Percentiles rank a stretch among this genome's conserved stretches.
Conservation (phyloP, 2,113 vertebrate species). For the Rana temporaria region DNA sequence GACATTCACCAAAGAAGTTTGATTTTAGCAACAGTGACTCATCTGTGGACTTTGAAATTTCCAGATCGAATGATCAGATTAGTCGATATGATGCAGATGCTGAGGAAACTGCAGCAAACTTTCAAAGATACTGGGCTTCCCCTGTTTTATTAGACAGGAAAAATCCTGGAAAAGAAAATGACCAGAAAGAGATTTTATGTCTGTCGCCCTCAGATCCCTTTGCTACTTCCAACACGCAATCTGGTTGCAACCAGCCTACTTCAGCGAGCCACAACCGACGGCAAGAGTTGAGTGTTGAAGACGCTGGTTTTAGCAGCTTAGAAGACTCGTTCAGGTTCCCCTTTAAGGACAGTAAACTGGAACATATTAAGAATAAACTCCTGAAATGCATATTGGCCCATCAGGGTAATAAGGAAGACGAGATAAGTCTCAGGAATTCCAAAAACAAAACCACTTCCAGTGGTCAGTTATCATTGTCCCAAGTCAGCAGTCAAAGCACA, state of each 20-base stretch:
- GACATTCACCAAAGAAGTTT: rapidly evolving
- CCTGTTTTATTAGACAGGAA: neutral
- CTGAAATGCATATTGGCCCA: conserved; percentile 58
- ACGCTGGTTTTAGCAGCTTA: conserved; percentile 24
- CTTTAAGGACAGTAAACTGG: conserved; percentile 37
- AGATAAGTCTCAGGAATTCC: conserved; percentile 11
- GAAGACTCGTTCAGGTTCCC: conserved; percentile 57
- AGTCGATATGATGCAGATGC: conserved; percentile 27
- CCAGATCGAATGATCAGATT: rapidly evolving
- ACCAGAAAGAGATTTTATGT: neutral
- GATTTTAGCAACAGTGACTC: neutral
- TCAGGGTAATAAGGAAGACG: conserved; percentile 41
- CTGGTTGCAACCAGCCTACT: neutral
- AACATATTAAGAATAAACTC: conserved; percentile 48
- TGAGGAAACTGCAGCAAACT: conserved; percentile 18
- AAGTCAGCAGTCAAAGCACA: conserved; percentile 25
- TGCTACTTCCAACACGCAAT: neutral
- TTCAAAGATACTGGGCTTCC: neutral
- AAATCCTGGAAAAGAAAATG: neutral
- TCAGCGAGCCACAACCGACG: conserved; percentile 46
- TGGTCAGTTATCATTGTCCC: neutral
- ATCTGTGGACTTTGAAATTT: conserved; percentile 1
- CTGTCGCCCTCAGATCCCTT: neutral
- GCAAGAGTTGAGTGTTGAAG: neutral
- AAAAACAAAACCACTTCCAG: neutral